Percentiles rank a stretch among this genome's conserved stretches.
These are phyloP conservation scores for Cosmia trapezina DNA, from an alignment of 2,888 invertebrate genomes.

Conservation along the genomic window DNA sequence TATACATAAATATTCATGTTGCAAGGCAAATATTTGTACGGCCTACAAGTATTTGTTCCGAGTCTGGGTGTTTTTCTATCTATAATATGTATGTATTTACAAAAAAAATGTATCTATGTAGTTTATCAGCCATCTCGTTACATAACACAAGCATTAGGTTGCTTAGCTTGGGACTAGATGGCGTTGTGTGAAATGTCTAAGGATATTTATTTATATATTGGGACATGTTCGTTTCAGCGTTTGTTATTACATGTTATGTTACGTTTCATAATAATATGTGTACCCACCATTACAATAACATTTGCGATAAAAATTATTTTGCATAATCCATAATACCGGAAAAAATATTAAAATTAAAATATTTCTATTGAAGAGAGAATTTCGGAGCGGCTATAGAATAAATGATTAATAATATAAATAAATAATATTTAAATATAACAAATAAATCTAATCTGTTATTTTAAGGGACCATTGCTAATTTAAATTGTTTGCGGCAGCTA, in stretches of 20 bases:
- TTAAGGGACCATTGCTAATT: slow-evolving; percentile 69
- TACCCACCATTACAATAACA: too few species aligned
- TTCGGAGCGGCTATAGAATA: not conserved
- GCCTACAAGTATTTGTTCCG: too few species aligned
- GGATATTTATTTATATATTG: too few species aligned
- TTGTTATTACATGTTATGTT: not conserved
- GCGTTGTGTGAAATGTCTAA: too few species aligned
- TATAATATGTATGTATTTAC: too few species aligned
- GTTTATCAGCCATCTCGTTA: too few species aligned
- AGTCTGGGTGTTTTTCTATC: too few species aligned
- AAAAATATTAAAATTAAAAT: not conserved
- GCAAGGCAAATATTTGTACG: too few species aligned
- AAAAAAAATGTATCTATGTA: too few species aligned
- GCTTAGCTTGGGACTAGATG: too few species aligned
- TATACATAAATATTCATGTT: too few species aligned
- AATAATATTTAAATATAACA: not conserved
- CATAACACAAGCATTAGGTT: too few species aligned
- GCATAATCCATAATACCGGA: not conserved
- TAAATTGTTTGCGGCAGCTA: slow-evolving; percentile 60
- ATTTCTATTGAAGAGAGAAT: not conserved
- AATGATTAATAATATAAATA: slow-evolving; percentile 16
- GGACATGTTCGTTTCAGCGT: not conserved
- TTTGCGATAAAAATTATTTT: not conserved
- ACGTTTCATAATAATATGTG: not conserved
- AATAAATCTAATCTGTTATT: slow-evolving; percentile 49